A percentile compares a stretch with the other conserved stretches of the same genome.
phyloP scores from a whole-genome alignment of 1,140 invertebrate species.

The Planococcus citri region DNA sequence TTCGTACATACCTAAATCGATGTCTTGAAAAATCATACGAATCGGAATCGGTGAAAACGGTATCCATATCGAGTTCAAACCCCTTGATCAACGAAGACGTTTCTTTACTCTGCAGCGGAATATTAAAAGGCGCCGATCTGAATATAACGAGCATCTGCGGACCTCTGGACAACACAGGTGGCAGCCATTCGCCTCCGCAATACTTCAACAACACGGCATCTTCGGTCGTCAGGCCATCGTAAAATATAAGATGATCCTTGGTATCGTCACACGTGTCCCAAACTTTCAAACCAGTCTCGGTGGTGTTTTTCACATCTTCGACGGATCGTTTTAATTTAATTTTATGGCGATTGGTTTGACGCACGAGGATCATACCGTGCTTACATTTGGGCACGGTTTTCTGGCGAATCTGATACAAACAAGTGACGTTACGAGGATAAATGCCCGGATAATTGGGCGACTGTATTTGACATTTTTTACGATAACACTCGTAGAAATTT shows the following conservation, averaged over 20 bases:
- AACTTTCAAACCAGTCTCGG: conserved; percentile 48
- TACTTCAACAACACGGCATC: conserved; percentile 72
- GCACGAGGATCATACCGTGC: conserved; percentile 73
- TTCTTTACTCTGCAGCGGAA: conserved; percentile 26
- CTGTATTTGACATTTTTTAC: conserved; percentile 66
- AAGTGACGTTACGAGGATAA: conserved; percentile 77
- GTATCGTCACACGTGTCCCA: conserved; percentile 72
- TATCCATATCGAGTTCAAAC: conserved; percentile 65
- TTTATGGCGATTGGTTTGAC: conserved; percentile 41
- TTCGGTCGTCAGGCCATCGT: conserved; percentile 62
- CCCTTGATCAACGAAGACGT: conserved; percentile 30
- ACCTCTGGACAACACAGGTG: conserved; percentile 55
- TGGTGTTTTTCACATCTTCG: conserved; percentile 39
- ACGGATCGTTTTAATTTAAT: conserved; percentile 48
- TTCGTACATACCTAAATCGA: conserved; percentile 35
- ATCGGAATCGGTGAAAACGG: conserved; percentile 74
- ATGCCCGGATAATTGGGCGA: conserved; percentile 84
- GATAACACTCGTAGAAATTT: conserved; percentile 75
- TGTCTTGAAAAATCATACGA: conserved; percentile 53
- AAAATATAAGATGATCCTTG: conserved; percentile 69
- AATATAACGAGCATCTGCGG: conserved; percentile 76
- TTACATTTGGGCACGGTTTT: conserved; percentile 73
- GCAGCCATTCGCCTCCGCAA: conserved; percentile 71
- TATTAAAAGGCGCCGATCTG: conserved; percentile 32
- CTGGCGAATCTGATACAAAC: conserved; percentile 64